A percentile compares a stretch with the other conserved stretches of the same genome.
phyloP scores from a whole-genome alignment of 2,113 vertebrate species.

The Macrotus californicus region DNA sequence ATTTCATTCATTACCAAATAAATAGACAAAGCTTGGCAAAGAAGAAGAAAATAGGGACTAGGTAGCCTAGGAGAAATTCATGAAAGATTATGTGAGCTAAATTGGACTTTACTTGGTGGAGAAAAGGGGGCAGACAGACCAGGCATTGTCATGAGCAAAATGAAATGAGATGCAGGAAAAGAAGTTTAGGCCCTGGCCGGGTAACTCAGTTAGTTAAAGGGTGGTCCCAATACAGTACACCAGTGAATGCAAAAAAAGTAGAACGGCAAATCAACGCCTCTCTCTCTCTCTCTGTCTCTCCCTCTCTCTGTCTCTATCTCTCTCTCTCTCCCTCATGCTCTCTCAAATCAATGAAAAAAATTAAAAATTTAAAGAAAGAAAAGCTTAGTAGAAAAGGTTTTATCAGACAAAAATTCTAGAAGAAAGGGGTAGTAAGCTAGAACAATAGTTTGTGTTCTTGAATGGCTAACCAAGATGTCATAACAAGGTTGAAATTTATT shows the following conservation, averaged over 20 bases:
- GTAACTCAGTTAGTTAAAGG: not conserved
- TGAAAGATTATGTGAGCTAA: not conserved
- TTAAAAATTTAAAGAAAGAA: not conserved
- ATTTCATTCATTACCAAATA: not conserved
- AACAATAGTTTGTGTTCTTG: not conserved
- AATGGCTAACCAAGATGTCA: not conserved
- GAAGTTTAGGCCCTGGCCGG: not conserved
- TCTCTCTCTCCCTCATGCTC: too few relatives aligned
- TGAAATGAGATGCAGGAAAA: not conserved
- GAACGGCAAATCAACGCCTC: not conserved
- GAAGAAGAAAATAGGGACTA: not conserved
- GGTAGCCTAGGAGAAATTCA: not conserved
- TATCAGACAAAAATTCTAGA: constrained; percentile 25
- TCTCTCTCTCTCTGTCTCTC: not conserved
- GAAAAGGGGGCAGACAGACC: not conserved
- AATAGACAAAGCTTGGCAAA: not conserved
- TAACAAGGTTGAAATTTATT: not conserved
- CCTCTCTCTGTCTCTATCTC: not conserved
- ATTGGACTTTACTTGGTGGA: not conserved
- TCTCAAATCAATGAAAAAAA: not conserved
- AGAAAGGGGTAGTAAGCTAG: not conserved
- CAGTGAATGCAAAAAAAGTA: too few relatives aligned
- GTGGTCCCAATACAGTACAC: not conserved
- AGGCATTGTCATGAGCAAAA: not conserved
- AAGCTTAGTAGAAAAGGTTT: not conserved